phyloP scores from a whole-genome alignment of 2,797 vertebrate genomes.

The Hippocampus kuda region DNA sequence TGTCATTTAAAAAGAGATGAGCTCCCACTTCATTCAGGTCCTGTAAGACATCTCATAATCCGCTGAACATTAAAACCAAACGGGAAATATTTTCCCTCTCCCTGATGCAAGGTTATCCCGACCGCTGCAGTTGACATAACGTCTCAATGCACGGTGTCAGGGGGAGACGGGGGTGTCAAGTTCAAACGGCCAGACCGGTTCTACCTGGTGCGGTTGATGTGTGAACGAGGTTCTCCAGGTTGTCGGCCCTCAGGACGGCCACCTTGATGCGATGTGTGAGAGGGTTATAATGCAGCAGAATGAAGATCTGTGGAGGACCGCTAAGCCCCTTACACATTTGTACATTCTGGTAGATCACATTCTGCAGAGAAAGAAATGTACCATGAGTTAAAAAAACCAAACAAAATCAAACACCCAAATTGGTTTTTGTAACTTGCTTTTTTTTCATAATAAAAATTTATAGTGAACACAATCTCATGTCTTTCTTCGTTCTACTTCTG shows the following conservation, averaged over 20 bases:
- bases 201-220: conserved; percentile 53
- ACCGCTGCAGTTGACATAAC: conserved; percentile 25
- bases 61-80: conserved; percentile 65
- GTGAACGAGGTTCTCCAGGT: conserved; percentile 43
- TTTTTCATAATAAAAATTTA: too few relatives aligned
- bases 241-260: conserved; percentile 57
- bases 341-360: conserved; percentile 44
- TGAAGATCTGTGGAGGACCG: conserved; percentile 50
- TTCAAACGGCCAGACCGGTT: not conserved
- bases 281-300: conserved; percentile 63
- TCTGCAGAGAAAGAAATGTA: conserved; percentile 32
- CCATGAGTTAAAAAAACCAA: not conserved
- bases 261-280: conserved; percentile 57
- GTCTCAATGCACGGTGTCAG: conserved; percentile 1
- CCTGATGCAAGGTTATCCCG: conserved; percentile 30
- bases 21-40: conserved; percentile 43
- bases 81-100: conserved; percentile 54
- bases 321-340: conserved; percentile 15
- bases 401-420: too few relatives aligned
- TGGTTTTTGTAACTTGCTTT: too few relatives aligned
- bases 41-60: conserved; percentile 62
- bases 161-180: not conserved
- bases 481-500: too few relatives aligned
- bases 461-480: too few relatives aligned
- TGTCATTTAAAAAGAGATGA: conserved; percentile 67